Conservation (phyloP, 2,113 vertebrate species). For the Pseudolaguvia tuberculata region DNA sequence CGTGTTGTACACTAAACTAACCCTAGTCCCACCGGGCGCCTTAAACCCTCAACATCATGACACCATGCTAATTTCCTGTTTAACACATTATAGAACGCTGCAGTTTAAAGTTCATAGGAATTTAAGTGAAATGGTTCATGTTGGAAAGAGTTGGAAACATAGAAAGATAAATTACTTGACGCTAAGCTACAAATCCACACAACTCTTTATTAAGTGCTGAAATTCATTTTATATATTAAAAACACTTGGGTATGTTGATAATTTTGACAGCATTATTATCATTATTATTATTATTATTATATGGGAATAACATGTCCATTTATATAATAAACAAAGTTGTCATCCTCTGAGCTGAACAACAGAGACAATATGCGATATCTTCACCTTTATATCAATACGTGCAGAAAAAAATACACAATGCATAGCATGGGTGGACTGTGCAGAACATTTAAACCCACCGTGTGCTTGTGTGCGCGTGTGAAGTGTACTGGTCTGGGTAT, state of each 20-base stretch:
- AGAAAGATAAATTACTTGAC: background rate
- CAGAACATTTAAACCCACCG: constrained; percentile 47
- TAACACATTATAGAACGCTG: too few relatives aligned
- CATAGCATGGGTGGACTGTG: constrained; percentile 58
- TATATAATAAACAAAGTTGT: constrained; percentile 61
- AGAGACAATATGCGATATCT: constrained; percentile 48
- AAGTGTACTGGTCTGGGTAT: constrained; percentile 3
- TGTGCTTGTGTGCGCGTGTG: constrained; percentile 1
- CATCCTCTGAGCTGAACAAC: constrained; percentile 52
- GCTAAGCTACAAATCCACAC: constrained; percentile 59
- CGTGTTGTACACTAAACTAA: too few relatives aligned
- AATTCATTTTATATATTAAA: constrained; percentile 75
- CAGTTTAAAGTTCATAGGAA: too few relatives aligned
- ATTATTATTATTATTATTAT: constrained; percentile 47
- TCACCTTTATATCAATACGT: constrained; percentile 52
- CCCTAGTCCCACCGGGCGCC: too few relatives aligned
- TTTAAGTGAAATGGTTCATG: too few relatives aligned
- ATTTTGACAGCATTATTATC: constrained; percentile 59
- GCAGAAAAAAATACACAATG: constrained; percentile 54
- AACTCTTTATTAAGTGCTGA: constrained; percentile 70
- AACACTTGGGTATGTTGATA: constrained; percentile 61
- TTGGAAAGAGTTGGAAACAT: background rate
- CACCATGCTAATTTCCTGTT: too few relatives aligned
- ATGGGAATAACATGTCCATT: constrained; percentile 66
- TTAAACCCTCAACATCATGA: too few relatives aligned